Conservation (phyloP, 2,888 invertebrate genomes). For the Sipunculus nudus region DNA sequence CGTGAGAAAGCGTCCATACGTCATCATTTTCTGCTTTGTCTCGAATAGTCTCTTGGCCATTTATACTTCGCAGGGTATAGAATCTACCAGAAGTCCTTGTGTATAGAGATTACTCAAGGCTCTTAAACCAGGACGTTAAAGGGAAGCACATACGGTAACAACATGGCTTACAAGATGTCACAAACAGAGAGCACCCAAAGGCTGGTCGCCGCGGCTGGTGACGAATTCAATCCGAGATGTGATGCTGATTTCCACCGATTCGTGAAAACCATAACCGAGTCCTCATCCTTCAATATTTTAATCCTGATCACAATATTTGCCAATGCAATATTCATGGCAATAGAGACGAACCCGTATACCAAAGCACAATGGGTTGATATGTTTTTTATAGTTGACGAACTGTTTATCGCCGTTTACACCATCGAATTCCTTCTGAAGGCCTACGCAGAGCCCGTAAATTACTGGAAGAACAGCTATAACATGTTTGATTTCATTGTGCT, state of each 20-base stretch:
- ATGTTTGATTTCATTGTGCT: slow-evolving; percentile 43
- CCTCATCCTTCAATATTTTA: slow-evolving; percentile 24
- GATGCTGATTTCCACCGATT: not conserved
- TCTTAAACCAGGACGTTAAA: no score
- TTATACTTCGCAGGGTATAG: no score
- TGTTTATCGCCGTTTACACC: slow-evolving; percentile 38
- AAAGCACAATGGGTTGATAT: not conserved
- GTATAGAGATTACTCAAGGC: no score
- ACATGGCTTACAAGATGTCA: no score
- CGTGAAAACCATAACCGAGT: slow-evolving; percentile 28
- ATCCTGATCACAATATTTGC: slow-evolving; percentile 36
- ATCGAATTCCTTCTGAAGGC: slow-evolving; percentile 45
- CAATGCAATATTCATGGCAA: slow-evolving; percentile 39
- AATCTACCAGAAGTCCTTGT: no score
- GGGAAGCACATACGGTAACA: no score
- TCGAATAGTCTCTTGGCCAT: no score
- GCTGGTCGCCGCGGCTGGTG: no score
- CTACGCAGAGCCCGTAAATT: slow-evolving; percentile 39
- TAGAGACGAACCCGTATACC: slow-evolving; percentile 37
- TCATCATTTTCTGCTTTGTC: no score
- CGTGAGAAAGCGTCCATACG: no score
- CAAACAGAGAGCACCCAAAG: no score
- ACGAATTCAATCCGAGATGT: not conserved
- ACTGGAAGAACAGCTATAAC: slow-evolving; percentile 43
- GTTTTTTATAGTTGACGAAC: slow-evolving; percentile 30